These are phyloP conservation scores for Pomacea maculata DNA, from an alignment of 1,140 invertebrate genomes.

Conservation along the genomic window DNA sequence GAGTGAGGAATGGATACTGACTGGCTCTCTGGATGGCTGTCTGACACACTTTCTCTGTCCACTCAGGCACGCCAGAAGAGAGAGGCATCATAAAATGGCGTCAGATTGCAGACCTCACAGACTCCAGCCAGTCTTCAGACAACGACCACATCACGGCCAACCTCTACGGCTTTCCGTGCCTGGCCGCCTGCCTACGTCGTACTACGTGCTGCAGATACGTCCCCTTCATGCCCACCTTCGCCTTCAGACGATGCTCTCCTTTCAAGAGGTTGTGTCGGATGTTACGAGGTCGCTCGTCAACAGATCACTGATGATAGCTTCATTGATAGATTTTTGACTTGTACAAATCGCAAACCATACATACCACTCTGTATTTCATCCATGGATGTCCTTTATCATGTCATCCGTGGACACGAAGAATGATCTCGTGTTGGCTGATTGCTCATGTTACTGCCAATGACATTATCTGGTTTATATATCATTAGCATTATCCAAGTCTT, in stretches of 20 bases:
- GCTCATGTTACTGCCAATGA: no score
- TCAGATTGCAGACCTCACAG: conserved; percentile 18
- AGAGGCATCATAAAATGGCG: conserved; percentile 51
- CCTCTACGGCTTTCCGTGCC: conserved; percentile 47
- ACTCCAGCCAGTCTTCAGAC: neutral
- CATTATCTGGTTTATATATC: no score
- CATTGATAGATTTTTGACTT: neutral
- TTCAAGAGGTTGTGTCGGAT: conserved; percentile 17
- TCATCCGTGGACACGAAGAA: no score
- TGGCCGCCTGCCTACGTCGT: conserved; percentile 34
- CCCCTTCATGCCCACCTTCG: conserved; percentile 50
- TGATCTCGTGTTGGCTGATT: no score
- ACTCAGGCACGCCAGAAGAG: conserved; percentile 46
- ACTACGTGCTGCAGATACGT: conserved; percentile 39
- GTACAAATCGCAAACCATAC: neutral
- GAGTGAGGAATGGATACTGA: neutral
- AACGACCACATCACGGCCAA: neutral
- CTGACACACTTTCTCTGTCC: neutral
- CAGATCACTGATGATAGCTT: neutral
- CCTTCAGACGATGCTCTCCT: conserved; percentile 18
- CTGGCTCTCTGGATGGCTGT: neutral
- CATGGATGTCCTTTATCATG: no score
- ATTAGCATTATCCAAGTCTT: no score
- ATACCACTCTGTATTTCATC: no score
- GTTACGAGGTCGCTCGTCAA: neutral